Evolutionary conservation across 2,888 invertebrate species (phyloP), one percentile per base, ranked within the genome.

Genomic region (Tolmerus cingulatus): DNA sequence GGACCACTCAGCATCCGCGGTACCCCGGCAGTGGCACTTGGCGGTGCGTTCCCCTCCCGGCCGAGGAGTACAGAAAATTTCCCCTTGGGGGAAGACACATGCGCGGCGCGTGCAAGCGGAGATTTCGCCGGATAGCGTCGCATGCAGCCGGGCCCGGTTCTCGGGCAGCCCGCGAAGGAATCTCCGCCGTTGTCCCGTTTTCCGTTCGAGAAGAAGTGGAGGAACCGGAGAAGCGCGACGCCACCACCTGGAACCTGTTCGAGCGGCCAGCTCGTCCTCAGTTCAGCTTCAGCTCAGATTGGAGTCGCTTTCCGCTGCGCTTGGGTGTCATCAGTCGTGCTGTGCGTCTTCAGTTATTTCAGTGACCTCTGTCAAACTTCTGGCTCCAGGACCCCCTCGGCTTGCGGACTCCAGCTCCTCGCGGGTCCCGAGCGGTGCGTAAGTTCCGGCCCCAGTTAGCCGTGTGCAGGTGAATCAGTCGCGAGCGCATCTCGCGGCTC

Each of bases 261-360:
- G 66, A 40, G n/a, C 30, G 9, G 40, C 37, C 40, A 76, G 40
- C 66, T 40, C 23, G 40, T 57, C 43, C 84, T 74, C 84, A 84
- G 84, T 84, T 74, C 84, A 57, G 40, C 84, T 84, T 84, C 84
- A 74, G 84, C 74, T 84, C 84, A 84, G 84, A 84, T 84, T 66
- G 74, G 40, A 84, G 66, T 66, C 74, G 84, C 74, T 84, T 57
- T 66, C 74, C 12, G 66, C 16, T 57, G 66, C 37, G 34, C n/a
- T 57, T 66, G 74, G 84, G 57, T 30, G 66, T 66, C 27, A 27
- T 66, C 66, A 19, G 14, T 19, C 57, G 30, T 57, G 16, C 43
- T 78, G 81, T 84, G 66, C 84, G 84, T 57, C 81, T 84, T 84
- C 5, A 66, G 57, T 19, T 43, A 5, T 40, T 16, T 12, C n/a